phyloP scores from a whole-genome alignment of 2,113 vertebrate species.

The Toxostoma redivivum region DNA sequence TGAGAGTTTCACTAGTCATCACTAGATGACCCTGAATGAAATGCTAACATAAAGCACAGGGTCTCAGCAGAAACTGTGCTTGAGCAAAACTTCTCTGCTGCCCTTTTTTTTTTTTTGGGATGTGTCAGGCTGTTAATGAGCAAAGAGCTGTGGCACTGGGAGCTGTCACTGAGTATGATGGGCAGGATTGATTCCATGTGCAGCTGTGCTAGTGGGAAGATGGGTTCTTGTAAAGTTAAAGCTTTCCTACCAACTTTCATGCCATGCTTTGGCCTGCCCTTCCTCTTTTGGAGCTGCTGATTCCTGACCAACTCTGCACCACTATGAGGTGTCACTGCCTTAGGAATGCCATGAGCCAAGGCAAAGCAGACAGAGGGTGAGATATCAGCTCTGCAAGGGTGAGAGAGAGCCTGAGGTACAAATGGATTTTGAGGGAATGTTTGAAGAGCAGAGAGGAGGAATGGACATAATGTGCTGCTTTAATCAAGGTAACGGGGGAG shows the following conservation, averaged over 20 bases:
- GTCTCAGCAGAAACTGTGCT: neutral
- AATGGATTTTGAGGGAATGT: neutral
- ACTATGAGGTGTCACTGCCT: neutral
- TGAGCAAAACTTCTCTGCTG: neutral
- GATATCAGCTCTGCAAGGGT: neutral
- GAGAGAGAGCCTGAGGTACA: neutral
- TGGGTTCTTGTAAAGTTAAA: neutral
- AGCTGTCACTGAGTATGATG: neutral
- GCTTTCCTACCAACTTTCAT: neutral
- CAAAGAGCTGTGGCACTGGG: neutral
- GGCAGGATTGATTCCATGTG: neutral
- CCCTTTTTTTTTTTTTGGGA: neutral
- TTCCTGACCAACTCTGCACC: neutral
- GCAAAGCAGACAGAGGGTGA: neutral
- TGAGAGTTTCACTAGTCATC: neutral
- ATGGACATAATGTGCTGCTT: neutral
- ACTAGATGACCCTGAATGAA: neutral
- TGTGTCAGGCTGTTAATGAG: neutral
- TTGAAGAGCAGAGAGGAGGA: neutral
- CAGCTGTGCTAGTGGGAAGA: neutral
- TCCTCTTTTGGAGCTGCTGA: neutral
- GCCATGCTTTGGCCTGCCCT: neutral
- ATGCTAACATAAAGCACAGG: neutral
- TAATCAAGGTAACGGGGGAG: accelerated
- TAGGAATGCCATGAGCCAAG: neutral